Evolutionary conservation across 2,797 vertebrate genomes (phyloP), one percentile per base, ranked within the genome.

Genomic region (Clarias fuscus): DNA sequence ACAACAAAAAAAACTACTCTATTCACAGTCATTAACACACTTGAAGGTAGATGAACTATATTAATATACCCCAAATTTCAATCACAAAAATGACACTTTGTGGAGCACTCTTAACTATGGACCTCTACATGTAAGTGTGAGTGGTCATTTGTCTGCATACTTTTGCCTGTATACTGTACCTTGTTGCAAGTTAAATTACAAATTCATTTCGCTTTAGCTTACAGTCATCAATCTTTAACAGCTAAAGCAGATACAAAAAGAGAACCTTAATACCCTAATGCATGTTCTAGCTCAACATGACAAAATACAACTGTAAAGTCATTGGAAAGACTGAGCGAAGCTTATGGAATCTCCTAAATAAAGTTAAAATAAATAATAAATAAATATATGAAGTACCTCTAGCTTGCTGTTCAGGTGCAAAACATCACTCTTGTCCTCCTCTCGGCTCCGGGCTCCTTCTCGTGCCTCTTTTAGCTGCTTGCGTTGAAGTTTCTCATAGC

Each of bases 401-500:
- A 96, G 88, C 91, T 97, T 96, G 84, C 93, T 93, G 83, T 91
- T 96, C 88, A 97, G 92, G 37, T 86, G 92, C 59, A 88, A 93
- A 88, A 97, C 91, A 90, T 98, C 97, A 77, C 93, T 94, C 53
- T 88, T 89, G 56, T 96, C 94, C 0, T 93, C 94, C 56, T 93
- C 94, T 87, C 92, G 92, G 89, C 89, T 91, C 84, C 88, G 96
- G 43, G 90, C 62, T 84, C 94, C 95, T 88, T 92, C 93, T 58
- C 91, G 94, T 56, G 86, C 88, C 84, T 96, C 96, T 88, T 95
- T 97, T 22, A 94, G 64, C 30, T 96, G 96, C 90, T 95, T 97
- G 88, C 93, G 96, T 92, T 98, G 97, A 82, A 99, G 95, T 90
- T 97, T 99, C 91, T 96, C 96, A 91, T 99, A 99, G 94, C 95